Percentiles rank a stretch among this genome's conserved stretches.
These are phyloP conservation scores for Orthonevra nobilis DNA, from an alignment of 2,888 invertebrate genomes.

Conservation along the genomic window DNA sequence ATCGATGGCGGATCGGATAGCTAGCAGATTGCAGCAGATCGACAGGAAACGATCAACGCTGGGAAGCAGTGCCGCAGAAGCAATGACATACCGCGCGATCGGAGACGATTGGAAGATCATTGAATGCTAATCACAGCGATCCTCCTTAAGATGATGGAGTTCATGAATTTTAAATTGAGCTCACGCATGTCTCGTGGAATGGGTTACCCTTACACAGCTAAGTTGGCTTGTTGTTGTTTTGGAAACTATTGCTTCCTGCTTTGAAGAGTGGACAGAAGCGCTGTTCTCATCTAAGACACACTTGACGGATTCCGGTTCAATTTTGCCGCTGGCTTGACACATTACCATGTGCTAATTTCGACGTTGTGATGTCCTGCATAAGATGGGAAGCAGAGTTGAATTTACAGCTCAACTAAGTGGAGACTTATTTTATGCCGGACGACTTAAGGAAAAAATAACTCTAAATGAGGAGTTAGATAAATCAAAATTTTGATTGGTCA, in stretches of 20 bases:
- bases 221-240: not conserved
- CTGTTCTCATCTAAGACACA: constrained; percentile 49
- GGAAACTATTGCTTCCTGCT: too few relatives aligned
- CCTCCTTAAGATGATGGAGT: constrained; percentile 39
- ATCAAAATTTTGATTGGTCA: constrained; percentile 64
- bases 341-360: constrained; percentile 61
- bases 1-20: constrained; percentile 32
- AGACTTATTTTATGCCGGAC: constrained; percentile 11
- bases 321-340: constrained; percentile 55
- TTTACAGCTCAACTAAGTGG: constrained; percentile 27
- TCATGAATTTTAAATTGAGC: constrained; percentile 65
- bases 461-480: constrained; percentile 66
- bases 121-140: constrained; percentile 58
- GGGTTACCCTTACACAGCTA: constrained; percentile 19
- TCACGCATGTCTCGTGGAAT: constrained; percentile 53
- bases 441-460: constrained; percentile 24
- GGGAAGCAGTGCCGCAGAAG: constrained; percentile 8
- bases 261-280: not conserved
- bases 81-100: constrained; percentile 16
- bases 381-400: constrained; percentile 8
- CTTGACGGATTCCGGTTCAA: constrained; percentile 60
- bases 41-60: constrained; percentile 59
- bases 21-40: constrained; percentile 8
- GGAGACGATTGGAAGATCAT: constrained; percentile 55
- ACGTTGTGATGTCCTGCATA: constrained; percentile 7